Conservation (phyloP, 2,888 invertebrate species). For the Melikaiella ostensackeni region DNA sequence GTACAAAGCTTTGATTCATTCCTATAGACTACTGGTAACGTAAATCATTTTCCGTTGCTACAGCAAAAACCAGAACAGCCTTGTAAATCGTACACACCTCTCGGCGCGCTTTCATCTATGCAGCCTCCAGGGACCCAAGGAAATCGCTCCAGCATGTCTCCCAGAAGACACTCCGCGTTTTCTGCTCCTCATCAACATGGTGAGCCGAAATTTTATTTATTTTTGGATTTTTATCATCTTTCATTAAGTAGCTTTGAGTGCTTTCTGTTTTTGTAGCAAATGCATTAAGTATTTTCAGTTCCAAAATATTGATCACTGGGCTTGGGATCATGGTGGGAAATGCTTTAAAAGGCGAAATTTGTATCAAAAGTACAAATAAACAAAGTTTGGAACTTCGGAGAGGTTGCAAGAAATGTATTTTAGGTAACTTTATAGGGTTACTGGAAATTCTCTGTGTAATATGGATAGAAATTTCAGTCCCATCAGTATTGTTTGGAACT, state of each 20-base stretch:
- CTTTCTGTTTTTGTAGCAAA: no score
- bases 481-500: no score
- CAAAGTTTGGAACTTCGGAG: no score
- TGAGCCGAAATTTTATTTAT: conserved; percentile 69
- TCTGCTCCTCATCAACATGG: conserved; percentile 81
- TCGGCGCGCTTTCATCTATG: conserved; percentile 91
- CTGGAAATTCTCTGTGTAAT: no score
- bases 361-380: no score
- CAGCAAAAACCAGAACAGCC: conserved; percentile 75
- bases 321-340: no score
- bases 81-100: conserved; percentile 87
- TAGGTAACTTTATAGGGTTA: no score
- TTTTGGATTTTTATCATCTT: background rate
- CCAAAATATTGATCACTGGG: no score
- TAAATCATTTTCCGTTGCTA: conserved; percentile 36
- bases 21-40: background rate
- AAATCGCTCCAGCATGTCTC: conserved; percentile 75
- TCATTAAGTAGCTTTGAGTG: background rate
- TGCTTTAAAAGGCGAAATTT: background rate
- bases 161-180: conserved; percentile 75
- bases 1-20: conserved; percentile 14
- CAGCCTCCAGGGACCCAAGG: conserved; percentile 85
- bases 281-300: no score
- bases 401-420: no score
- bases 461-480: no score